Evolutionary conservation across 2,797 vertebrate species (phyloP), one percentile per base, ranked within the genome.

Genomic region (Lepilemur ruficaudatus): DNA sequence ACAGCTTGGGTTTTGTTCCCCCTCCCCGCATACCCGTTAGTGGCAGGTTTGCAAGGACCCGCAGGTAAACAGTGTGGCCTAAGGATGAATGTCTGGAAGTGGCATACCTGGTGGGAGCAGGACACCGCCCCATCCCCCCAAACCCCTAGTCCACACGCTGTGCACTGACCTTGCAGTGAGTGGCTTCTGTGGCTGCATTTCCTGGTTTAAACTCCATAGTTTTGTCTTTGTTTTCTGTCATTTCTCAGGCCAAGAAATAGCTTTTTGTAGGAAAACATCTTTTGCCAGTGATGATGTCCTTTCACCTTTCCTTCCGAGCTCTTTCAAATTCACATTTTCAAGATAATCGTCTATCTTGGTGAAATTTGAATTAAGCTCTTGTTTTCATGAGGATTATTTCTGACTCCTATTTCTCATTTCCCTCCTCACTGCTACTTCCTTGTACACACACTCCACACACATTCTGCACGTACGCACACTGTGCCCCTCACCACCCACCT

Each of bases 311-410:
- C 72, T 83, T 78, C 59, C 0, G 11, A 59, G 23, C 38, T 86
- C 52, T 92, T 63, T 48, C 18, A 12, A 2, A 1, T 25, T 30
- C 14, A 10, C 28, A 7, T 65, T 79, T 78, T 55, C 23, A 25
- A 55, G 50, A 78, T 25, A 38, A 55, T 38, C 23, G 9, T 41
- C 20, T 41, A 30, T 61, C 67, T 73, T 93, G 67, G 65, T 69
- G 84, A 95, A 85, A 52, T 69, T 17, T 48, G 72, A 92, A 59
- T 72, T 79, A 67, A 91, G 65, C 59, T 55, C 0, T 81, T 52
- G n/a, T 96, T 97, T 90, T 57, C 52, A 13, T 32, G n/a, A 76
- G 28, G 38, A 57, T 61, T 90, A 50, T 87, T 96, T 84, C 35
- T 79, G 76, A n/a, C 50, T 87, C 79, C 38, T 7, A 0, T 41